Evolutionary conservation across 2,113 vertebrate genomes (phyloP), one percentile per base, ranked within the genome.

Genomic region (Salminus brasiliensis): DNA sequence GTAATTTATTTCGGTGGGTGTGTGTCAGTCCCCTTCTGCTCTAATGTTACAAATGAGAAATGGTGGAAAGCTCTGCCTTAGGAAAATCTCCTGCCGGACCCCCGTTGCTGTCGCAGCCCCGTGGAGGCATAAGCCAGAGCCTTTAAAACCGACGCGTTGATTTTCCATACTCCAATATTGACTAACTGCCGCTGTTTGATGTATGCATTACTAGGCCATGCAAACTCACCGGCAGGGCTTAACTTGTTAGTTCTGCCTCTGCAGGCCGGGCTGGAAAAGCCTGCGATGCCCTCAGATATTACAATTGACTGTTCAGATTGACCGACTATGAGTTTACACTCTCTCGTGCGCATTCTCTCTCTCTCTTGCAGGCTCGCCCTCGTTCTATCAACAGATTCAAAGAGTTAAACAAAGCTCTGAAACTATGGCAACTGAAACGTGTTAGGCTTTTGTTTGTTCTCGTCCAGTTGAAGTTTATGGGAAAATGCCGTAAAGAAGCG

Each of bases 231-330:
- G 95, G 95, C 95, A 95, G 94, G 95, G 95, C 95, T 97, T 95
- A 96, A 95, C 94, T 94, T 96, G 94, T 97, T 98, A 96, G 95
- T 96, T 96, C 95, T 96, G 95, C 95, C 95, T 95, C 94, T 94
- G 91, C 91, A 93, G 92, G 92, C 91, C 92, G 94, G 92, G 94
- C 92, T 90, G 91, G 95, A 92, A 92, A 93, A 93, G 93, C 93
- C 93, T 93, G 92, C 68, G 94, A 97, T 96, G 95, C 95, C 96
- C 95, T 89, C 81, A 95, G 95, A 96, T 96, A 96, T 97, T 95
- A 94, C 92, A 93, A 96, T 95, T 92, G 93, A 95, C 95, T 94
- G 93, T 88, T 95, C 91, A 91, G 94, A 94, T 93, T 94, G 93
- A 95, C 93, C 92, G 92, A 91, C 93, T 94, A 92, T 93, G 93